These are phyloP conservation scores for Formica exsecta DNA, from an alignment of 1,140 invertebrate genomes.

Conservation along the genomic window DNA sequence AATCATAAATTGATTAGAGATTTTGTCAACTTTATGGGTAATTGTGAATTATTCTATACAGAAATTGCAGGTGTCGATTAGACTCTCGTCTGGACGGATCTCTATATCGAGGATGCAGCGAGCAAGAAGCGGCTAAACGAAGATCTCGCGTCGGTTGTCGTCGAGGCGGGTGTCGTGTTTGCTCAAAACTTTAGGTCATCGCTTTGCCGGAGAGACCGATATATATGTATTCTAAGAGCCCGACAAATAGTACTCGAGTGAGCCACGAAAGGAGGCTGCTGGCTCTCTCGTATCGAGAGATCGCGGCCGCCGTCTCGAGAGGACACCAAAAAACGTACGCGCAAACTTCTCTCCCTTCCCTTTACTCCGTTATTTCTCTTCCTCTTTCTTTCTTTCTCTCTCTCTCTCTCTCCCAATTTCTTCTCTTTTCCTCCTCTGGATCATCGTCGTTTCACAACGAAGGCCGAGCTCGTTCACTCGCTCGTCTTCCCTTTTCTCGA, in stretches of 20 bases:
- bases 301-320: constrained; percentile 74
- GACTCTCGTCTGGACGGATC: constrained; percentile 22
- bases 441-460: constrained; percentile 22
- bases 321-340: constrained; percentile 60
- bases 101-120: constrained; percentile 32
- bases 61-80: constrained; percentile 37
- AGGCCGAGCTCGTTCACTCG: constrained; percentile 17
- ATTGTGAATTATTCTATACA: too few relatives aligned
- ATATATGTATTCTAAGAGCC: constrained; percentile 74
- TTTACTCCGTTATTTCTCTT: neutral
- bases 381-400: neutral
- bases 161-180: constrained; percentile 76
- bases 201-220: constrained; percentile 75
- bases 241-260: constrained; percentile 78
- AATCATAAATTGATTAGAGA: neutral
- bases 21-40: neutral
- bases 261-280: constrained; percentile 73
- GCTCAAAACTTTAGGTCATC: constrained; percentile 79
- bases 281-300: constrained; percentile 74
- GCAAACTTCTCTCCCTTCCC: constrained; percentile 42
- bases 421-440: constrained; percentile 9
- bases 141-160: constrained; percentile 67
- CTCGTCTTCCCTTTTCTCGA: constrained; percentile 16
- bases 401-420: neutral
- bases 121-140: constrained; percentile 30